Conservation (phyloP, 92 coral and sea anemone genomes). For the Siderastrea siderea region DNA sequence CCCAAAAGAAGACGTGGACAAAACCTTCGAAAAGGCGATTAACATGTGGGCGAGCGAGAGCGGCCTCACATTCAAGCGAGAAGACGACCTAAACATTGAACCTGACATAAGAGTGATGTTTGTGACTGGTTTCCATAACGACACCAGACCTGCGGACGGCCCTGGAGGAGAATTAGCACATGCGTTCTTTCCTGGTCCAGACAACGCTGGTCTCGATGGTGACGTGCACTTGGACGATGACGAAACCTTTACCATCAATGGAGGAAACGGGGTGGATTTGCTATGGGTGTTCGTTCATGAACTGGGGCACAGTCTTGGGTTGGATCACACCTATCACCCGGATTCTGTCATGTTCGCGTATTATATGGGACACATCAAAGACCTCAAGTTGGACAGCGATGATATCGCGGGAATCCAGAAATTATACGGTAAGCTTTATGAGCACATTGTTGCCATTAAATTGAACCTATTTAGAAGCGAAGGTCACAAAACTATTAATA, state of each 20-base stretch:
- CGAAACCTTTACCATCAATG: constrained; percentile 64
- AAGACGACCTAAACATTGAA: constrained; percentile 13
- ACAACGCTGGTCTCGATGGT: constrained; percentile 72
- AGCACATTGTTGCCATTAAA: background rate
- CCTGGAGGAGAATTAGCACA: constrained; percentile 68
- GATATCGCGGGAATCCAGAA: constrained; percentile 75
- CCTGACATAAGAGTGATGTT: constrained; percentile 58
- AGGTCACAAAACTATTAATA: background rate
- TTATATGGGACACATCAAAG: constrained; percentile 60
- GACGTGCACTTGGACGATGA: constrained; percentile 87
- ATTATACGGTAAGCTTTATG: constrained; percentile 65
- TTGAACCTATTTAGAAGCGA: background rate
- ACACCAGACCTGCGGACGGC: constrained; percentile 71
- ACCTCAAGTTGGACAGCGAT: constrained; percentile 63
- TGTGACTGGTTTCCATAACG: constrained; percentile 62
- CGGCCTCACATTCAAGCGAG: constrained; percentile 61
- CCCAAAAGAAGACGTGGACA: constrained; percentile 51
- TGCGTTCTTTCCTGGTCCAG: constrained; percentile 70
- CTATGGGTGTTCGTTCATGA: constrained; percentile 84
- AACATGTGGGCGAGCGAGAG: constrained; percentile 63
- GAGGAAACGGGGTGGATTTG: constrained; percentile 62
- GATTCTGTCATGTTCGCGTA: constrained; percentile 83
- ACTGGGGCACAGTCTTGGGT: constrained; percentile 84
- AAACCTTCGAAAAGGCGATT: constrained; percentile 69
- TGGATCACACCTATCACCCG: constrained; percentile 70